phyloP scores from a whole-genome alignment of 2,888 invertebrate genomes.

The Loripinus fragilis region DNA sequence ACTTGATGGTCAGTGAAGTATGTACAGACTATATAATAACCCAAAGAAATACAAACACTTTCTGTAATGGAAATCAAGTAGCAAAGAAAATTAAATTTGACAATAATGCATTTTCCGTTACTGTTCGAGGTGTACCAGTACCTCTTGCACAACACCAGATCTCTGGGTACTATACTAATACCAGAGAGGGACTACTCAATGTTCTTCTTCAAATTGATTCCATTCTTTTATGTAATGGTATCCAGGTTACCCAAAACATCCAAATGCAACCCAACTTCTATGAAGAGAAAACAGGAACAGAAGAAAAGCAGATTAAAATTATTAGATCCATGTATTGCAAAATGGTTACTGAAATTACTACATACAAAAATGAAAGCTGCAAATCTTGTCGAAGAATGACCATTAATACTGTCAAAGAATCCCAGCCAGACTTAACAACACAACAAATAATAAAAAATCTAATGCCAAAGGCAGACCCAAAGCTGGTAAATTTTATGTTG shows the following conservation, averaged over 20 bases:
- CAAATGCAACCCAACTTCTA: no score
- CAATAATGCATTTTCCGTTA: not conserved
- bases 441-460: not conserved
- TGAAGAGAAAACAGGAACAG: not conserved
- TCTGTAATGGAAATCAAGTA: not conserved
- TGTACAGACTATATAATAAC: not conserved
- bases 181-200: not conserved
- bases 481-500: not conserved
- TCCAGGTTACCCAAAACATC: not conserved
- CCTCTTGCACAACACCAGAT: not conserved
- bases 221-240: not conserved
- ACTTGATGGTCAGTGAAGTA: no score
- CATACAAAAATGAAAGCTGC: not conserved
- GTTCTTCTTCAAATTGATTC: not conserved
- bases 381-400: slow-evolving; percentile 4
- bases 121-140: not conserved
- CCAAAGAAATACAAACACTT: not conserved
- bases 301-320: not conserved
- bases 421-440: no score
- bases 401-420: not conserved
- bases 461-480: slow-evolving; percentile 1
- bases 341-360: not conserved
- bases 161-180: not conserved
- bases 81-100: not conserved
- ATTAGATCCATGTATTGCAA: not conserved